phyloP scores from a whole-genome alignment of 53 echinoderm and acorn worm species.

The Stichopus horrens region DNA sequence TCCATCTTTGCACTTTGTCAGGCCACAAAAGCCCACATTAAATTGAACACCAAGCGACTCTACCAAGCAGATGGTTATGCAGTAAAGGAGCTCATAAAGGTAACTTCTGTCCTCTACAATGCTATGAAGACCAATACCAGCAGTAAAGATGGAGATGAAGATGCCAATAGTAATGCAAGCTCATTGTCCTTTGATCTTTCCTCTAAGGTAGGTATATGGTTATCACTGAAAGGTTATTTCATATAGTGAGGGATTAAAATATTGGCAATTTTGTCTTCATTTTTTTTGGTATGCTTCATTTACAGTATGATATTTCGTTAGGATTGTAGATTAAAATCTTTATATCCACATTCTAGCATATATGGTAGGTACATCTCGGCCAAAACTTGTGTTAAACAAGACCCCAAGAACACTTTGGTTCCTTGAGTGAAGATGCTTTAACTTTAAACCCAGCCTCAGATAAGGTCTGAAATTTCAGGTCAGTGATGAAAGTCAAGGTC shows the following conservation, averaged over 20 bases:
- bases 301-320: neutral
- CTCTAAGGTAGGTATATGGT: conserved; percentile 70
- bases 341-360: too few species aligned
- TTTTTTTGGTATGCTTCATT: neutral
- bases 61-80: conserved; percentile 99
- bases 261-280: neutral
- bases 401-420: too few species aligned
- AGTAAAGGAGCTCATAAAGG: conserved; percentile 95
- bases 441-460: too few species aligned
- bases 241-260: neutral
- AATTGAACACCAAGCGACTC: conserved; percentile 95
- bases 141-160: conserved; percentile 72
- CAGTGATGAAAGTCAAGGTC: too few species aligned
- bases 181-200: conserved; percentile 94
- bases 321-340: too few species aligned
- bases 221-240: too few species aligned
- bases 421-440: too few species aligned
- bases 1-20: conserved; percentile 15
- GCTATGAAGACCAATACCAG: conserved; percentile 91
- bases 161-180: conserved; percentile 51
- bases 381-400: too few species aligned
- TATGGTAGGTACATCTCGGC: too few species aligned
- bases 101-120: conserved; percentile 94
- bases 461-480: too few species aligned
- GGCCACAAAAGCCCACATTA: conserved; percentile 99